Base-by-base conservation (phyloP, 2,888 invertebrate genomes). In the Pardosa pseudoannulata region DNA sequence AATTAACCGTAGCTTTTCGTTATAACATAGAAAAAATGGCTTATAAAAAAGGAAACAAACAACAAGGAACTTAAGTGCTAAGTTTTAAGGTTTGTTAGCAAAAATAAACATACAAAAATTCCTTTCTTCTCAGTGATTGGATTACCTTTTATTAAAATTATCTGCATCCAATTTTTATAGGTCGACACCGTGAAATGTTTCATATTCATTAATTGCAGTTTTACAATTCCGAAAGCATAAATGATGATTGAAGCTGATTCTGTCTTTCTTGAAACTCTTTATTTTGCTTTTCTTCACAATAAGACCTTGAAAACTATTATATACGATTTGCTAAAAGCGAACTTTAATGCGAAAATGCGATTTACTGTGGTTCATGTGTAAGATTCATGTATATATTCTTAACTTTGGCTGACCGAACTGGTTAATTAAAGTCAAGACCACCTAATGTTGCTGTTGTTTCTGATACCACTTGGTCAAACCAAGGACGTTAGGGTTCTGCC, bases 381-480 rank as follows among this genome's bases (percentile, higher is more conserved):
- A 23, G 7, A 56, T 23, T 56, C 56, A 56, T 56, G 56, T 56
- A 56, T 56, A 56, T 56, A 56, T 56, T 56, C 56, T 23, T 56
- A 56, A 56, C 16, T 56, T 1, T 6, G 3, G 23, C 13, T 23
- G 56, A 23, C 11, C 56, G 16, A 56, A 56, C 56, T 23, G 11
- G 23, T 5, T 56, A 56, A 56, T 56, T 23, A 36, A 56, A 56
- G 23, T 2, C 56, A 19, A 56, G 23, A 46, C 5, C 23, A 16
- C 56, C 56, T 56, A 56, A 11, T 56, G n/a, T n/a, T n/a, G n/a
- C n/a, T n/a, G n/a, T n/a, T n/a, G n/a, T n/a, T n/a, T n/a, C n/a
- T n/a, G n/a, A n/a, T n/a, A n/a, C n/a, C n/a, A n/a, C n/a, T n/a
- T n/a, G n/a, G n/a, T n/a, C n/a, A n/a, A n/a, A n/a, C n/a, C n/a